Conservation (phyloP, 2,797 vertebrate genomes). For the Lacerta bilineata region DNA sequence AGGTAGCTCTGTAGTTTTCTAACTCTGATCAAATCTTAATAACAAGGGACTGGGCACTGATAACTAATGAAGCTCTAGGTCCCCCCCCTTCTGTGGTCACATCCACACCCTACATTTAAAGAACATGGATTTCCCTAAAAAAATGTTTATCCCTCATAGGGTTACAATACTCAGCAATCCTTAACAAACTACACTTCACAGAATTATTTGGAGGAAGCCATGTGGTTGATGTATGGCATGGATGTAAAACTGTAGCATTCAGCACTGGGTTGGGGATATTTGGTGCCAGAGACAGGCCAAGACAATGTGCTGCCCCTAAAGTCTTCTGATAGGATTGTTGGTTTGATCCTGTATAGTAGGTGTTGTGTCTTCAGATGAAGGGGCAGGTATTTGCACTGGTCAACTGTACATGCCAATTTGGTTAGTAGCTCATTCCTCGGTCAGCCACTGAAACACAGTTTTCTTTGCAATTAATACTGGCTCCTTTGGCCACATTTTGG, state of each 20-base stretch:
- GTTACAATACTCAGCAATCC: no score
- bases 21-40: not conserved
- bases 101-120: no score
- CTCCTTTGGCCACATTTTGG: constrained; percentile 25
- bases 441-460: not conserved
- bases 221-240: no score
- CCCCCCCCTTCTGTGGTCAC: not conserved
- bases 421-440: constrained; percentile 29
- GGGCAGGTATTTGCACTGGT: not conserved
- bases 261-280: not conserved
- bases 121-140: no score
- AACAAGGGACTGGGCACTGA: not conserved
- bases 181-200: no score
- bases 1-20: not conserved
- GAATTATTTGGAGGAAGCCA: no score
- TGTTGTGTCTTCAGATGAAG: not conserved
- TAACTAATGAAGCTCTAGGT: not conserved
- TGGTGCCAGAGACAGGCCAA: not conserved
- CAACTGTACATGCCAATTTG: constrained; percentile 38
- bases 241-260: not conserved
- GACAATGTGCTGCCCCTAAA: not conserved
- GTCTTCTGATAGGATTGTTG: not conserved
- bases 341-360: constrained; percentile 6
- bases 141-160: no score
- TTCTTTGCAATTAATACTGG: not conserved